Evolutionary conservation across 2,797 vertebrate genomes (phyloP).

Genomic region (Cheirogaleus major): DNA sequence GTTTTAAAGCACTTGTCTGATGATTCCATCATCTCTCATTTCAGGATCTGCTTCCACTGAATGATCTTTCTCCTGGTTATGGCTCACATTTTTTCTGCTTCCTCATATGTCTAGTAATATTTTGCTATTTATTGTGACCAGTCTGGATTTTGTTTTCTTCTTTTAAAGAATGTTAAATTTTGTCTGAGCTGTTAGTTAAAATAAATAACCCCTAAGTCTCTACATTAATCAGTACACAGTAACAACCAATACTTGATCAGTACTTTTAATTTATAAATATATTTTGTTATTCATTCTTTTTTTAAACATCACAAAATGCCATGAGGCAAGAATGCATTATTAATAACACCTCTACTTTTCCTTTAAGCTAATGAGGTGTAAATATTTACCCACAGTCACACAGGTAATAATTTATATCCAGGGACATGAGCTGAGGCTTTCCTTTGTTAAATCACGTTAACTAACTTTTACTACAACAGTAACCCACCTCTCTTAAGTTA

Average conservation of each 20-base stretch:
- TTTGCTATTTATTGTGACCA: neutral
- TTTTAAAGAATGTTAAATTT: neutral
- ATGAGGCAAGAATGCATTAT: neutral
- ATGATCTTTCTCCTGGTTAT: neutral
- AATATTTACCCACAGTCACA: neutral
- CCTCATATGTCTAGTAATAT: neutral
- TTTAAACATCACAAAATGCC: constrained; percentile 38
- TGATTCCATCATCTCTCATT: neutral
- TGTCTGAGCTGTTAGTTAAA: constrained; percentile 49
- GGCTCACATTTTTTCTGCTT: neutral
- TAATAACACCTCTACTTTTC: constrained; percentile 26
- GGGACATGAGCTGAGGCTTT: neutral
- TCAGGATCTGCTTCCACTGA: neutral
- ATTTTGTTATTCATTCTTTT: constrained; percentile 7
- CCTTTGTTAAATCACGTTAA: constrained; percentile 8
- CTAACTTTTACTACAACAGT: neutral
- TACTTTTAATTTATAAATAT: neutral
- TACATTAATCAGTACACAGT: constrained; percentile 1
- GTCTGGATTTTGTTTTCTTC: neutral
- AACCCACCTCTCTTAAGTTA: neutral
- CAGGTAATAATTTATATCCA: neutral
- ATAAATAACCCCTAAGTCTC: constrained; percentile 18
- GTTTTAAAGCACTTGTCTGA: neutral
- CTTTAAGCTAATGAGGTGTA: neutral
- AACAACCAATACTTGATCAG: constrained; percentile 18